Conservation (phyloP, 2,797 vertebrate genomes). For the Chloroceryle amazona region DNA sequence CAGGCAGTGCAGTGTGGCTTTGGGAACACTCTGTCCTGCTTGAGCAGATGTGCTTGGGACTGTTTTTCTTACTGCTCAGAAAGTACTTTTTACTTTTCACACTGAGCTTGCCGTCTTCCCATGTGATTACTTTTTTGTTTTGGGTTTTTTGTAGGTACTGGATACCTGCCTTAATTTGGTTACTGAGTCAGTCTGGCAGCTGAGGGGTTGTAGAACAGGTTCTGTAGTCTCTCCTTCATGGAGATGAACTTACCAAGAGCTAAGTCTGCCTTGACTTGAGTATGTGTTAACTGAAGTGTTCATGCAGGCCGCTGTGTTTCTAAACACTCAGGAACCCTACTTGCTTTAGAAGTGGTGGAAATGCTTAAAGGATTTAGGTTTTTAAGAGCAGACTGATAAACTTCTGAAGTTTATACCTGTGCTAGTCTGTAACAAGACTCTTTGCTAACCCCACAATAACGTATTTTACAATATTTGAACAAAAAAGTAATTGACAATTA, state of each 20-base stretch:
- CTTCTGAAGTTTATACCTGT: background rate
- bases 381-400: background rate
- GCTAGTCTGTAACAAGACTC: background rate
- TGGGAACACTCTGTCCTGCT: background rate
- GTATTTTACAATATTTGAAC: background rate
- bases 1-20: background rate
- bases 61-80: background rate
- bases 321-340: accelerated
- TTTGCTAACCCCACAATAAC: background rate
- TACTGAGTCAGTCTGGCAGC: background rate
- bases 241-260: accelerated
- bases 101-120: background rate
- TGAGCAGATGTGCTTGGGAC: background rate
- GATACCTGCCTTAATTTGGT: background rate
- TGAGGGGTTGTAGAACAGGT: background rate
- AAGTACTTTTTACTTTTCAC: background rate
- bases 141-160: background rate
- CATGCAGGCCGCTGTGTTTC: background rate
- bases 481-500: background rate
- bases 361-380: background rate
- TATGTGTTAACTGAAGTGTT: background rate
- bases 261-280: background rate
- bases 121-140: background rate
- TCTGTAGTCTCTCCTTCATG: background rate
- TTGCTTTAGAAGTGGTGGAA: background rate